A percentile compares a stretch with the other conserved stretches of the same genome.
phyloP scores from a whole-genome alignment of 2,888 invertebrate genomes.

The Maniola hyperantus region DNA sequence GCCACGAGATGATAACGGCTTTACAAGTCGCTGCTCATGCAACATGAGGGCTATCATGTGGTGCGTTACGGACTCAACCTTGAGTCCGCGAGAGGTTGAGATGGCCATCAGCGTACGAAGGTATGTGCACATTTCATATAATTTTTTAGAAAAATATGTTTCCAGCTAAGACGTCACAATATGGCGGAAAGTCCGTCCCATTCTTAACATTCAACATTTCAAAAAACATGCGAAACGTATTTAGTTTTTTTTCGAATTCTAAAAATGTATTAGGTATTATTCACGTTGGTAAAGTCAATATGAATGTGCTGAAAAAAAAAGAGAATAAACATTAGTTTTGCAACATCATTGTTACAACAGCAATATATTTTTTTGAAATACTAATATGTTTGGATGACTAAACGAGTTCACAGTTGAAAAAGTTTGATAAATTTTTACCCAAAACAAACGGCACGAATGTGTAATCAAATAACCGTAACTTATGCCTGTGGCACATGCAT shows the following conservation, averaged over 20 bases:
- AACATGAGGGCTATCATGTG: neutral
- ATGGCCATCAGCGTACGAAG: too few relatives aligned
- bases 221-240: too few relatives aligned
- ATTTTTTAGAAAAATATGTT: neutral
- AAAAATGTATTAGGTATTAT: neutral
- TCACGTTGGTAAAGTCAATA: neutral
- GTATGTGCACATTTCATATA: too few relatives aligned
- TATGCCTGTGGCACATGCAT: conserved; percentile 4
- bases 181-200: neutral
- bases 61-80: neutral
- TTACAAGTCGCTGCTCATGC: neutral
- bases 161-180: neutral
- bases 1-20: neutral
- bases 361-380: conserved; percentile 6
- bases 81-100: too few relatives aligned
- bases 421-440: conserved; percentile 6
- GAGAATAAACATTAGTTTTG: neutral
- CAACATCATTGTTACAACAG: conserved; percentile 4
- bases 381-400: conserved; percentile 17
- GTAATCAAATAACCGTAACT: conserved; percentile 19
- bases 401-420: conserved; percentile 16
- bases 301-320: neutral
- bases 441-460: conserved; percentile 4
- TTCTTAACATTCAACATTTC: too few relatives aligned
- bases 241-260: too few relatives aligned